Evolutionary conservation across 2,113 vertebrate genomes (phyloP).

Genomic region (Eolophus roseicapilla): DNA sequence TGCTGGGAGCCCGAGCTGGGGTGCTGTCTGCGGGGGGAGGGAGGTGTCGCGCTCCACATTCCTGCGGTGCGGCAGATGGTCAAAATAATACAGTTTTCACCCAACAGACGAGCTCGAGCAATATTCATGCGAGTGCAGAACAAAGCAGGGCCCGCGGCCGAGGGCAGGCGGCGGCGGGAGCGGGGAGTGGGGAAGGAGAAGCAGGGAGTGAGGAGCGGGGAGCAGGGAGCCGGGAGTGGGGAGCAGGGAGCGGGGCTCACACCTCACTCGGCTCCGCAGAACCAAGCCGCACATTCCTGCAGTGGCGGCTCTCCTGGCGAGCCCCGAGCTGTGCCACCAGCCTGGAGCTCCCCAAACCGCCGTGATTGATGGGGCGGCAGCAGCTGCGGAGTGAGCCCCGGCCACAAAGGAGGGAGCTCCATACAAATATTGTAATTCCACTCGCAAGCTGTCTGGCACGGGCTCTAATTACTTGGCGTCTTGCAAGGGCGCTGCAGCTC

Average conservation of each 20-base stretch:
- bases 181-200: too few relatives aligned
- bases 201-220: too few relatives aligned
- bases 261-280: background rate
- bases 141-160: background rate
- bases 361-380: constrained; percentile 54
- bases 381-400: constrained; percentile 64
- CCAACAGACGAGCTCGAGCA: constrained; percentile 65
- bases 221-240: too few relatives aligned
- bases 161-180: background rate
- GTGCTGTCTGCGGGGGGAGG: background rate
- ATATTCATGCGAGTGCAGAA: background rate
- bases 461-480: background rate
- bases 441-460: constrained; percentile 42
- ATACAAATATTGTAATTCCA: constrained; percentile 36
- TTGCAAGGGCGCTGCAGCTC: background rate
- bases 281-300: constrained; percentile 62
- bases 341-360: background rate
- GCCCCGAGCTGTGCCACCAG: background rate
- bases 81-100: constrained; percentile 79
- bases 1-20: constrained; percentile 1
- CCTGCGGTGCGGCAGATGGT: constrained; percentile 83
- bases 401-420: constrained; percentile 44
- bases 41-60: constrained; percentile 73
- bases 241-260: background rate
- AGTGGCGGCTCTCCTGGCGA: constrained; percentile 46